Conservation (phyloP, 1,140 invertebrate genomes). For the Platyura marginata region DNA sequence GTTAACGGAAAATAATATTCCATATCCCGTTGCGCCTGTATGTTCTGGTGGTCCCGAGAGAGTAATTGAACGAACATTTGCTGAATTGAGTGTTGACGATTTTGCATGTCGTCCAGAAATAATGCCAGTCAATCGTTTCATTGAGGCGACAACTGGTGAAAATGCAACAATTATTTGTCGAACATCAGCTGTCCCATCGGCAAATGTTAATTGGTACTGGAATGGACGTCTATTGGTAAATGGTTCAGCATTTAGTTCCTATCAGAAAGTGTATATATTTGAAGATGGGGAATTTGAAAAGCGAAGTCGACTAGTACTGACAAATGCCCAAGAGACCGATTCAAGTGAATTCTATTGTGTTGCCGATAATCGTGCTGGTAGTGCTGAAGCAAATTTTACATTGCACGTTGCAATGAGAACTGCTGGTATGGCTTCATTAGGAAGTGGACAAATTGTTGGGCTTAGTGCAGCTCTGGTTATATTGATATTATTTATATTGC, state of each 20-base stretch:
- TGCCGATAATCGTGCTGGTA: constrained; percentile 79
- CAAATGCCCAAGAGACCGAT: constrained; percentile 72
- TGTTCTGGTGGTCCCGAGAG: constrained; percentile 50
- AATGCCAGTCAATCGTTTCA: constrained; percentile 48
- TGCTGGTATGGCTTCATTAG: constrained; percentile 57
- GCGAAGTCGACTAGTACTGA: constrained; percentile 60
- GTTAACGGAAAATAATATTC: constrained; percentile 66
- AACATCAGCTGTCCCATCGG: constrained; percentile 61
- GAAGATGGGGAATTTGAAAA: constrained; percentile 59
- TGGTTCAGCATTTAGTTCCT: constrained; percentile 57
- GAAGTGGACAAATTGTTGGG: constrained; percentile 68
- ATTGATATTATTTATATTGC: constrained; percentile 53
- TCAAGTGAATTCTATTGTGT: constrained; percentile 80
- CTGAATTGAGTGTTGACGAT: constrained; percentile 57
- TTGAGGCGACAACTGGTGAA: constrained; percentile 58
- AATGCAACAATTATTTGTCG: constrained; percentile 69
- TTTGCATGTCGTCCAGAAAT: constrained; percentile 78
- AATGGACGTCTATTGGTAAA: constrained; percentile 64
- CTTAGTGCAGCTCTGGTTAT: constrained; percentile 64
- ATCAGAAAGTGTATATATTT: constrained; percentile 59
- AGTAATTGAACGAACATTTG: constrained; percentile 46
- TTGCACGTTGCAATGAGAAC: constrained; percentile 58
- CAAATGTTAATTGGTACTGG: constrained; percentile 72
- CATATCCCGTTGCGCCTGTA: constrained; percentile 51
- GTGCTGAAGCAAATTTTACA: constrained; percentile 80